A percentile compares a stretch with the other conserved stretches of the same genome.
These are phyloP conservation scores for Meghimatium bilineatum DNA, from an alignment of 2,888 invertebrate species.

Conservation along the genomic window DNA sequence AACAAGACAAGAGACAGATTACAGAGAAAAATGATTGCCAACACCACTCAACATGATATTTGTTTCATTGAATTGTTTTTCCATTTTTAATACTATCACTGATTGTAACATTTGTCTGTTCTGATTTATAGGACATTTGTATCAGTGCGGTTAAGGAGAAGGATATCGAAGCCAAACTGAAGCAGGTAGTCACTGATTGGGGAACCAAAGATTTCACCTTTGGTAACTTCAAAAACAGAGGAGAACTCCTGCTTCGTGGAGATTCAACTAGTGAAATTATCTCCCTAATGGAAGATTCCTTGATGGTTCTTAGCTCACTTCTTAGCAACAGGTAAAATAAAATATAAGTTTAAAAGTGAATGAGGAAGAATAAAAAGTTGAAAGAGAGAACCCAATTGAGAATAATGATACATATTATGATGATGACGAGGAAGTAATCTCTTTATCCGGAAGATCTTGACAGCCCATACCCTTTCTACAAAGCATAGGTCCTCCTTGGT, in stretches of 20 bases:
- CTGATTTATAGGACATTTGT: constrained; percentile 87
- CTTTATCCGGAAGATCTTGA: too few relatives aligned
- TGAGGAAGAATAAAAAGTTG: not conserved
- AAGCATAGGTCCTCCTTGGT: too few relatives aligned
- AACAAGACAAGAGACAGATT: too few relatives aligned
- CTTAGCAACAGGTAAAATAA: constrained; percentile 87
- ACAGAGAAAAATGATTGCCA: too few relatives aligned
- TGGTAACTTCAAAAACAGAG: constrained; percentile 95
- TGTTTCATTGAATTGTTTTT: too few relatives aligned
- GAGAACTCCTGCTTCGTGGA: constrained; percentile 91
- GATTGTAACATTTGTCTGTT: too few relatives aligned
- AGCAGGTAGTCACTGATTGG: constrained; percentile 97
- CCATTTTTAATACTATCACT: too few relatives aligned
- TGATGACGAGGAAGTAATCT: too few relatives aligned
- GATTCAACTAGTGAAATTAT: constrained; percentile 98
- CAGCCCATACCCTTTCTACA: too few relatives aligned
- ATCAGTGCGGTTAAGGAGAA: constrained; percentile 98
- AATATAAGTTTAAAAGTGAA: not conserved
- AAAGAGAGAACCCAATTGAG: too few relatives aligned
- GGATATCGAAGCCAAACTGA: constrained; percentile 96
- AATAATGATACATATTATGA: too few relatives aligned
- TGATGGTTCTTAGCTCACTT: constrained; percentile 96
- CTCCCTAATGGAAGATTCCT: constrained; percentile 93
- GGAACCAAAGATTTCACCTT: constrained; percentile 90
- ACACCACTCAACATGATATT: too few relatives aligned